Evolutionary conservation across 2,888 invertebrate genomes (phyloP).

Genomic region (Caenorhabditis sp.): DNA sequence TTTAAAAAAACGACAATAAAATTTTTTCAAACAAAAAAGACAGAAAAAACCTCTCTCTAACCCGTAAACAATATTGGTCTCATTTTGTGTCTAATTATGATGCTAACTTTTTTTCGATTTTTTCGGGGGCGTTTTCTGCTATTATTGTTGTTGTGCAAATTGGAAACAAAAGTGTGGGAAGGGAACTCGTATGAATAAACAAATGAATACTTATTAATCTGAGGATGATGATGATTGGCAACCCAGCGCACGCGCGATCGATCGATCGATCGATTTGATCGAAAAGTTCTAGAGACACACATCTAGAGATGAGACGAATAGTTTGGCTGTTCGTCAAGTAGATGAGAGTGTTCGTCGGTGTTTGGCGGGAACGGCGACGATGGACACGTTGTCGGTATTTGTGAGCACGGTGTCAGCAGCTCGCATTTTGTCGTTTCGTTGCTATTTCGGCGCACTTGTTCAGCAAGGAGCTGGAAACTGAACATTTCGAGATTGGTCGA

Average conservation of each 20-base stretch:
- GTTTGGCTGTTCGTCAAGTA: not conserved
- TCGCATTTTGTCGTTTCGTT: conserved; percentile 39
- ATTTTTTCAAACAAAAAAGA: not conserved
- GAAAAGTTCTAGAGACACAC: no score
- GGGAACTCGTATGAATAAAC: not conserved
- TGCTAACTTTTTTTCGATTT: not conserved
- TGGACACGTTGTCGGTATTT: conserved; percentile 28
- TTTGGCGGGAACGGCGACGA: conserved; percentile 36
- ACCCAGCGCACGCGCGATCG: no score
- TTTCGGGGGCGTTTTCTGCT: no score
- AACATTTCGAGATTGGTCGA: not conserved
- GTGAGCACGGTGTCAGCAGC: conserved; percentile 32
- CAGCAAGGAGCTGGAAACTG: conserved; percentile 35
- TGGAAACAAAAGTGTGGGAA: not conserved
- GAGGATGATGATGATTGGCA: not conserved
- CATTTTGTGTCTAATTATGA: not conserved
- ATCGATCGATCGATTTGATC: no score
- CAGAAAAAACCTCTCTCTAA: not conserved
- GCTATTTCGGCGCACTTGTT: conserved; percentile 36
- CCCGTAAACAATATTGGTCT: conserved; percentile 1
- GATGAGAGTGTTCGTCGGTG: conserved; percentile 41
- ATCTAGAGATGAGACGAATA: not conserved
- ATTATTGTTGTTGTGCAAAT: no score
- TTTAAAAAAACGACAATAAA: not conserved
- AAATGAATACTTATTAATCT: not conserved